A percentile compares a stretch with the other conserved stretches of the same genome.
Evolutionary conservation across 1,140 invertebrate species (phyloP).

Genomic region (Brachionus asplanchnoidis): DNA sequence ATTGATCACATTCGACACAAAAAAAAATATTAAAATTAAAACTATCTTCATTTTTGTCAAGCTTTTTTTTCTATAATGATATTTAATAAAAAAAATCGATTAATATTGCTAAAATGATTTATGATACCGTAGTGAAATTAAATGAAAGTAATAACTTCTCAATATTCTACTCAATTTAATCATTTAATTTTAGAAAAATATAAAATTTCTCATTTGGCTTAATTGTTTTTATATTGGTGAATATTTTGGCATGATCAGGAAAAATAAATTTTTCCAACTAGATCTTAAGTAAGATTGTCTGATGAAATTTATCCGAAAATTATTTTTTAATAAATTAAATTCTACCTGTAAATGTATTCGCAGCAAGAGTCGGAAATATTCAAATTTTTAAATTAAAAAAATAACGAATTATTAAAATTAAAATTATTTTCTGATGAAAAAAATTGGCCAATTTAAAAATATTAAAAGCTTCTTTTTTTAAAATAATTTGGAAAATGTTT

Average conservation of each 20-base stretch:
- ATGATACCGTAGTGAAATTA: not conserved
- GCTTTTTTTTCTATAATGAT: not conserved
- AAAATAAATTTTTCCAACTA: not conserved
- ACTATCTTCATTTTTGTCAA: constrained; percentile 6
- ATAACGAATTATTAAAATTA: too few species aligned
- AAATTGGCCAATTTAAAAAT: too few species aligned
- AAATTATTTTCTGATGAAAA: too few species aligned
- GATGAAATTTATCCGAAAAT: not conserved
- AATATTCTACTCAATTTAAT: not conserved
- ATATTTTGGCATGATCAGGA: not conserved
- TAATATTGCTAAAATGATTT: not conserved
- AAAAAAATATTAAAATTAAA: not conserved
- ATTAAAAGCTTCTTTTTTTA: too few species aligned
- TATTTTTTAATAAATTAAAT: not conserved
- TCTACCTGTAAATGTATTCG: not conserved
- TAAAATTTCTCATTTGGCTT: not conserved
- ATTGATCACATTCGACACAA: not conserved
- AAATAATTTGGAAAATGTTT: too few species aligned
- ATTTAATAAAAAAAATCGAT: not conserved
- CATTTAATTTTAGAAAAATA: not conserved
- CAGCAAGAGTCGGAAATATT: not conserved
- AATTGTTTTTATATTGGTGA: not conserved
- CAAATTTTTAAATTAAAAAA: not conserved
- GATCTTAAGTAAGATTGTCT: not conserved
- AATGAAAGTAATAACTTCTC: not conserved